Base-by-base conservation (phyloP, 2,113 vertebrate species). In the Progne subis region DNA sequence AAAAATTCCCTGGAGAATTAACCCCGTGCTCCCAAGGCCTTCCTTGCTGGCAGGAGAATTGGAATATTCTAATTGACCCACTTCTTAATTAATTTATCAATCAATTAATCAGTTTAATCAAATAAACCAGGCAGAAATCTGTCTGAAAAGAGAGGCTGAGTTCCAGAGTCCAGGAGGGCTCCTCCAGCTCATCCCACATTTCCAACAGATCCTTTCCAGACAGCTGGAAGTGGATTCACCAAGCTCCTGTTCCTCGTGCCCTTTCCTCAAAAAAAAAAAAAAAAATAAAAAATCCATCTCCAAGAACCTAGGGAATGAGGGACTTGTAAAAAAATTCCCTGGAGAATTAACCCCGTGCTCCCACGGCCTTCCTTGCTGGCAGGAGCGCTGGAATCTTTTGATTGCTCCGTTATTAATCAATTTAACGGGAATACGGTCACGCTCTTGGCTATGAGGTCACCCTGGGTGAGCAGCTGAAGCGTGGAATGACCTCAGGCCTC, bases 361-460 rank as follows among this genome's bases (percentile, higher is more conserved):
- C 41, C 37, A 32, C 32, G 44, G 10, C 23, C 21, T 61, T 77
- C 3, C 2, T 17, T 20, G 52, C 72, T 88, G 88, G 88, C 88
- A 84, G 64, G 41, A 83, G 79, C 9, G 3, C 57, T 61, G 80
- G 69, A 90, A 71, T 37, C 77, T 64, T 68, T 90, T 78, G 85
- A 61, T 46, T 53, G 49, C 49, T 47, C 57, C 61, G 6, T 29
- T 14, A 57, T 96, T 56, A 86, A 97, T 96, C 94, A 88, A 68
- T 90, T 95, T 92, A 91, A 95, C 25, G 3, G 82, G 76, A 91
- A 82, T n/a, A 29, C 16, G 39, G 87, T 94, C 94, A 88, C 86
- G 76, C 64, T 83, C 37, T 71, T 55, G 69, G 52, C 82, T 47
- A 78, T 96, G 96, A 96, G 84, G 94, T 95, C 94, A 94, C 92